Evolutionary conservation across 2,888 invertebrate genomes (phyloP), one percentile per base, ranked within the genome.

Genomic region (Dryomyza anilis): DNA sequence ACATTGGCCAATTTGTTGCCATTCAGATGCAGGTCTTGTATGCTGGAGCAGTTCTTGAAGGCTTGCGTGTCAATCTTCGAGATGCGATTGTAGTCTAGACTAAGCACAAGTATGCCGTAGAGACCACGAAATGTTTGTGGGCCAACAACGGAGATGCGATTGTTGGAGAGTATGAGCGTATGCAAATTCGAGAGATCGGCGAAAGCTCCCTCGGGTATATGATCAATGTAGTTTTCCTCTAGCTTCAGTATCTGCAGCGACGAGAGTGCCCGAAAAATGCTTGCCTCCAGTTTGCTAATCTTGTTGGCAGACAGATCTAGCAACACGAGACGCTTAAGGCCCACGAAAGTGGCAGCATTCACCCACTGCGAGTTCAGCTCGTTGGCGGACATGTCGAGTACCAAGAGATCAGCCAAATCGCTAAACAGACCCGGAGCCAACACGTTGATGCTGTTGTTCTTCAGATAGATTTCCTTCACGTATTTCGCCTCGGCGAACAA

Each of bases 11-110:
- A 86, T 76, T 89, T 88, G 85, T 96, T 96, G 72, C 92, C 92
- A 84, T 94, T 94, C 77, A 96, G 86, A 86, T 95, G 94, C 73
- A 96, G 86, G 84, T 95, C 95, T 84, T 94, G 92, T 75, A 96
- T 86, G 73, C 91, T 92, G 67, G 92, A 93, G 77, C 94, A 95
- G 84, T 96, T 96, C 78, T 91, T 87, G 79, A 96, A 92, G 66
- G 95, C 92, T 81, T 93, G 91, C 58, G 89, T 88, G 80, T 95
- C 93, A 69, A 96, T 88, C 74, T 89, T 89, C 75, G 91, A 88
- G 65, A 96, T 87, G 68, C 89, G 86, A 84, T 96, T 96, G 82
- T 92, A 92, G 84, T 95, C 94, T 78, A 95, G 85, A 55, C 93
- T 93, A 70, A 96, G 85, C 69, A 94, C 85, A 72, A 92, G 91